phyloP scores from a whole-genome alignment of 2,888 invertebrate species.

The Gerris lacustris region DNA sequence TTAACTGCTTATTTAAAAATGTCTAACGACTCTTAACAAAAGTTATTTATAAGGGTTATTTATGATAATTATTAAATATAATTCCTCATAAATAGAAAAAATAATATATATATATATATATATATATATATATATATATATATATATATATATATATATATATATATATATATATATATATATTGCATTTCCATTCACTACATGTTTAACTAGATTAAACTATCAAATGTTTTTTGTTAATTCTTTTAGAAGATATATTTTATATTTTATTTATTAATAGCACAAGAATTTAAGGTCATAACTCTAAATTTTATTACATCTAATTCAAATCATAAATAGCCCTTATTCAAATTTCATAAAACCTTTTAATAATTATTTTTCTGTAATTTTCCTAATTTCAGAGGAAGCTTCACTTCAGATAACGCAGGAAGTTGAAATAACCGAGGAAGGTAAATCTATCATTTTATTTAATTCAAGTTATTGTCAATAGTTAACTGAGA shows the following conservation, averaged over 20 bases:
- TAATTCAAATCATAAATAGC: neutral
- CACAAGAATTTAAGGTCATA: no score
- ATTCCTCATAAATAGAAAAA: neutral
- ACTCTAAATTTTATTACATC: no score
- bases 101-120: neutral
- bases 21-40: no score
- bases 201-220: no score
- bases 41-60: neutral
- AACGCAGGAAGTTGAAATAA: constrained; percentile 52
- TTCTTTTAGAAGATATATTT: no score
- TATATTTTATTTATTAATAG: no score
- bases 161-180: no score
- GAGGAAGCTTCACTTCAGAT: constrained; percentile 61
- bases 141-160: neutral
- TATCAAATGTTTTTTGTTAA: no score
- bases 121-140: neutral
- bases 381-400: constrained; percentile 35
- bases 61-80: neutral
- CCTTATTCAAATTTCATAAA: neutral
- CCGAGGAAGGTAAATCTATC: constrained; percentile 41
- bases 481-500: no score
- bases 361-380: constrained; percentile 7
- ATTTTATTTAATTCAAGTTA: no score
- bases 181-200: no score
- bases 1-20: no score